Evolutionary conservation across 2,888 invertebrate genomes (phyloP), one percentile per base, ranked within the genome.

Genomic region (Xestia xanthographa): DNA sequence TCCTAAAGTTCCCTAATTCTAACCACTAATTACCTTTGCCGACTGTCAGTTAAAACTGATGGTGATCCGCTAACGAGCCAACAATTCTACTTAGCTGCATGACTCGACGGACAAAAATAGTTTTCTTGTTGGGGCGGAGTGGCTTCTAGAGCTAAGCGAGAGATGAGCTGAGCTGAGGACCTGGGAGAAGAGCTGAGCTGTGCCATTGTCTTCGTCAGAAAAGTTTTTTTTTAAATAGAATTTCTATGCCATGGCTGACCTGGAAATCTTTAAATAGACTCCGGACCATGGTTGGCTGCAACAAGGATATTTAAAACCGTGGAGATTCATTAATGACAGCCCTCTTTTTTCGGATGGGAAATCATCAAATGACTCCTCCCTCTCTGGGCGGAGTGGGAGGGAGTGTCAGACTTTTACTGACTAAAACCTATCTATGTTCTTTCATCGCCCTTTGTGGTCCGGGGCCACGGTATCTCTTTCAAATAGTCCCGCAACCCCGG

Each of bases 41-140:
- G 77, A 70, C 88, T 88, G 90, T 89, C 90, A 88, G 89, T 89
- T 84, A 89, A 79, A 82, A 87, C 80, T 80, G 85, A 88, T 80
- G 88, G 86, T 73, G 83, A 85, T 82, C 83, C 80, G 82, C 84
- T 87, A 88, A 90, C 87, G 90, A 87, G 80, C 79, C 71, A 66
- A 66, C 81, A 80, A 71, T 89, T 88, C 90, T 87, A 90, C 87
- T 89, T 89, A 88, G 78, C 78, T 83, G 81, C 84, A 89, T 90
- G 91, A 90, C 91, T 90, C 85, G 87, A 67, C 86, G 65, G 71
- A 79, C 84, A 84, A 88, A 88, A 89, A 87, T 87, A 83, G 80
- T 85, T 88, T 80, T 72, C 68, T 66, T 71, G 69, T 79, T 83
- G 65, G 68, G 79, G 80, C 70, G 62, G 66, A 67, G 79, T 71